phyloP scores from a whole-genome alignment of 2,797 vertebrate species.

The Serranus cabrilla region DNA sequence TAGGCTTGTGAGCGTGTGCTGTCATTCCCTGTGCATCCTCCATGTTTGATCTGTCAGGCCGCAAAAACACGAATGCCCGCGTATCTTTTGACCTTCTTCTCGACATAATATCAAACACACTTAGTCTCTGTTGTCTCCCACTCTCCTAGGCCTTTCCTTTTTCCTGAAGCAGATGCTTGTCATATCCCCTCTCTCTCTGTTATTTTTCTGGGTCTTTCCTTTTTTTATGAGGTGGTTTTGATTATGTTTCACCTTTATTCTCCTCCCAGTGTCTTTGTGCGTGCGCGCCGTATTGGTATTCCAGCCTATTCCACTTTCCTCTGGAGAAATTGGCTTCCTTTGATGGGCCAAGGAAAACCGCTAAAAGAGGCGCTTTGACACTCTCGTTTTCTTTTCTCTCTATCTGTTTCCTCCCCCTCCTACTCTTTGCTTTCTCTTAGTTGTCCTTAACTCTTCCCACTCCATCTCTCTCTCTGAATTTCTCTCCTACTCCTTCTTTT shows the following conservation, averaged over 20 bases:
- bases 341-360: conserved; percentile 62
- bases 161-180: conserved; percentile 49
- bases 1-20: not conserved
- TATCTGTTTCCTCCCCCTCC: conserved; percentile 25
- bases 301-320: conserved; percentile 55
- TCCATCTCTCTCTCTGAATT: conserved; percentile 33
- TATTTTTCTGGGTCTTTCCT: conserved; percentile 29
- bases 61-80: conserved; percentile 33
- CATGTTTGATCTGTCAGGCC: conserved; percentile 49
- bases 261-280: conserved; percentile 39
- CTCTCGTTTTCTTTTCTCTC: conserved; percentile 35
- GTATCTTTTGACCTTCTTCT: conserved; percentile 66
- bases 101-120: conserved; percentile 58
- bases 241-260: conserved; percentile 61
- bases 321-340: conserved; percentile 68
- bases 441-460: conserved; percentile 55
- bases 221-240: conserved; percentile 56
- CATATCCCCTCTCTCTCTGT: conserved; percentile 26
- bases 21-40: conserved; percentile 13
- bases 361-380: conserved; percentile 70
- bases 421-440: conserved; percentile 46
- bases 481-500: conserved; percentile 39
- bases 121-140: conserved; percentile 28
- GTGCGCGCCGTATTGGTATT: conserved; percentile 61
- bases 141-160: conserved; percentile 26